A percentile compares a stretch with the other conserved stretches of the same genome.
These are phyloP conservation scores for Neosilurus mollespiculum DNA, from an alignment of 2,797 vertebrate species.

Conservation along the genomic window DNA sequence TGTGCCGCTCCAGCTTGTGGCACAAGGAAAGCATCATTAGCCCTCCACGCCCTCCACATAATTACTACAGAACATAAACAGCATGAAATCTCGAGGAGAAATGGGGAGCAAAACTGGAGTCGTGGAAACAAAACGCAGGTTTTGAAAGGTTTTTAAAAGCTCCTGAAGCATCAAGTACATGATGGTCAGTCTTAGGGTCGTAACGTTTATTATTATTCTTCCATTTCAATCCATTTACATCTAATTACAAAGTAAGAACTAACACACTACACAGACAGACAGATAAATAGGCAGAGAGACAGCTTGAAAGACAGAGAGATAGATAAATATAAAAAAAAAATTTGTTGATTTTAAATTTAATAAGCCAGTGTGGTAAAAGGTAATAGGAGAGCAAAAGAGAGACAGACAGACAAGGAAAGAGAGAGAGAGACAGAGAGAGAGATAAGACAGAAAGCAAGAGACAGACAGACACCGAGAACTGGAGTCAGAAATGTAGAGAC, in stretches of 20 bases:
- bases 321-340: too few species aligned
- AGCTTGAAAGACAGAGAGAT: not conserved
- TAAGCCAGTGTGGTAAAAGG: not conserved
- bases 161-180: not conserved
- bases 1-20: conserved; percentile 15
- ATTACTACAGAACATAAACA: conserved; percentile 47
- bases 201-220: not conserved
- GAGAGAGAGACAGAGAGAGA: not conserved
- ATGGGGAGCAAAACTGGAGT: not conserved
- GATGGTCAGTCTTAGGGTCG: not conserved
- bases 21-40: conserved; percentile 43
- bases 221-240: not conserved
- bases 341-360: not conserved
- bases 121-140: conserved; percentile 24
- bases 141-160: not conserved
- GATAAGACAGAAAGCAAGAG: not conserved
- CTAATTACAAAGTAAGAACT: not conserved
- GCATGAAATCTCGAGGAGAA: not conserved
- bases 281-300: not conserved
- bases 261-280: not conserved
- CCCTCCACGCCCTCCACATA: conserved; percentile 24
- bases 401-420: not conserved
- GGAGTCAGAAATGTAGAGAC: too few species aligned
- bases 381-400: not conserved
- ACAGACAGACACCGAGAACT: too few species aligned